Evolutionary conservation across 2,888 invertebrate species (phyloP), one percentile per base, ranked within the genome.

Genomic region (Tryphoninae sp.): DNA sequence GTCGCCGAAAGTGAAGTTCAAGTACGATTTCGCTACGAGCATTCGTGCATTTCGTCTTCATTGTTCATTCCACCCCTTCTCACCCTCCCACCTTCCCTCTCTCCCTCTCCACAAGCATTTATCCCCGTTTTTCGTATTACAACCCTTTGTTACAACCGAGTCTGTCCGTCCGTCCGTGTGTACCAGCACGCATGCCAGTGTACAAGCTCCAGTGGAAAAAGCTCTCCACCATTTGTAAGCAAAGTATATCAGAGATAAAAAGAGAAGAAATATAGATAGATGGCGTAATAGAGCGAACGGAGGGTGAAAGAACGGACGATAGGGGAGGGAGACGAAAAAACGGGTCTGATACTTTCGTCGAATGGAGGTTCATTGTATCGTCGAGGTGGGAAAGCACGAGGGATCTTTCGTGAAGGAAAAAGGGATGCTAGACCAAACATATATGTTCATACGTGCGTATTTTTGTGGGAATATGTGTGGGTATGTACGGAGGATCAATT

Each of bases 401-500:
- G 16, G 19, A 53, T 26, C 42, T 2, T 23, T n/a, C 26, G 51
- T 40, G 62, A 55, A 3, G 64, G 23, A 68, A 19, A 53, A 9
- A 68, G 26, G 19, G 23, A 68, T 11, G 11, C 8, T 16, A 53
- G 68, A 55, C 16, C 4, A 6, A 6, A 33, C 13, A 13, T 45
- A 45, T 45, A 45, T 45, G 13, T 45, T 2, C 13, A 45, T 45
- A 45, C 0, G n/a, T 13, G 33, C 19, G 6, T 13, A 16, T 9
- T n/a, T n/a, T 26, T 55, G 40, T 42, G 49, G 11, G 45, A 9
- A 45, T 45, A 45, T 45, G 13, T 45, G 45, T 45, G 11, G 1
- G 45, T 45, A 13, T 45, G 45, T 45, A 42, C 8, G 19, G 72
- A 68, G 77, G 77, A 80, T 82, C 80, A 82, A 82, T 82, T 82